These are phyloP conservation scores for Ptyas mucosa DNA, from an alignment of 2,113 vertebrate genomes.

Conservation along the genomic window DNA sequence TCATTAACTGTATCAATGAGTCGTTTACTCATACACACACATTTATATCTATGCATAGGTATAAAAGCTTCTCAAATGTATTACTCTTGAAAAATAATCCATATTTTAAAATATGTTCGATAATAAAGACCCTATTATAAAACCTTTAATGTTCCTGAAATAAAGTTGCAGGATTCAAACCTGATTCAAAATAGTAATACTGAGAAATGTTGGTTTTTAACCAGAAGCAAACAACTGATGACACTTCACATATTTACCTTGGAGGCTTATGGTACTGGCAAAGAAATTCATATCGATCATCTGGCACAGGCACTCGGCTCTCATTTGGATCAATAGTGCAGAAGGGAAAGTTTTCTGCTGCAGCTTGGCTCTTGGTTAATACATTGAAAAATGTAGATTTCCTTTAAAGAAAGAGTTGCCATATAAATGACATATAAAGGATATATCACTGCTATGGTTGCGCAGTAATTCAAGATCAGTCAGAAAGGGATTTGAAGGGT, in stretches of 20 bases:
- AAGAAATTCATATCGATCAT: constrained; percentile 90
- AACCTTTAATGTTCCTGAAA: not conserved
- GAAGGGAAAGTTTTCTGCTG: constrained; percentile 93
- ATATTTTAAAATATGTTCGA: not conserved
- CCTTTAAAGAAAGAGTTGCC: constrained; percentile 65
- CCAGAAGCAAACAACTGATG: not conserved
- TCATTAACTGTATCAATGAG: not conserved
- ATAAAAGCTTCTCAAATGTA: not conserved
- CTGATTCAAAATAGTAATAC: not conserved
- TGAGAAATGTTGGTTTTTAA: not conserved
- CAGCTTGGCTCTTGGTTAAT: constrained; percentile 88
- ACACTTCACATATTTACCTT: constrained; percentile 73
- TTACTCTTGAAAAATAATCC: not conserved
- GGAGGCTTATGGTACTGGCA: constrained; percentile 89
- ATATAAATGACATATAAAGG: not conserved
- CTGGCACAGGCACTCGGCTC: constrained; percentile 92
- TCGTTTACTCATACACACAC: not conserved
- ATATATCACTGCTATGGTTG: not conserved
- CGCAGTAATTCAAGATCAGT: not conserved
- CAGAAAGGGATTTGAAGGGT: not conserved
- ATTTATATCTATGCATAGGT: not conserved
- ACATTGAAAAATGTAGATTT: constrained; percentile 98
- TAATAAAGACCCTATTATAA: not conserved
- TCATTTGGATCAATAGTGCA: constrained; percentile 96
- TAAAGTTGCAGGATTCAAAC: not conserved